Percentiles rank a stretch among this genome's conserved stretches.
These are phyloP conservation scores for Drosophila melanica DNA, from an alignment of 1,140 invertebrate species.

Conservation along the genomic window DNA sequence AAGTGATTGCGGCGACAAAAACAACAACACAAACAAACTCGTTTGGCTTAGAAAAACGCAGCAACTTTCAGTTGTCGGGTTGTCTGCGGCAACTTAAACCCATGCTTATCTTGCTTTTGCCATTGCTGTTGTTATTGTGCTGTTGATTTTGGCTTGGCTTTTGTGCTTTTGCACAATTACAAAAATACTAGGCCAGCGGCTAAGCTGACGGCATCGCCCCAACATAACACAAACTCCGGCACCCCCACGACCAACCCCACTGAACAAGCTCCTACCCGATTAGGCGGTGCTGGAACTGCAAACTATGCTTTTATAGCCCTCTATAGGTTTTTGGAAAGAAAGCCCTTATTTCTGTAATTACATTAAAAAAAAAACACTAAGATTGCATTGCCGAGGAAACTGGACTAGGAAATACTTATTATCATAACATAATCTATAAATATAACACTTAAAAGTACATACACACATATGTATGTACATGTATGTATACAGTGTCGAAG, in stretches of 20 bases:
- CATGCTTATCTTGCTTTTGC: conserved; percentile 60
- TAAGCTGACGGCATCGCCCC: conserved; percentile 40
- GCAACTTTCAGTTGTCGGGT: conserved; percentile 73
- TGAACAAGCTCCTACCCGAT: background rate
- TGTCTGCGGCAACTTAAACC: conserved; percentile 46
- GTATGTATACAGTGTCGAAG: background rate
- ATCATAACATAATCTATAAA: too few species aligned
- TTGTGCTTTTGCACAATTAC: conserved; percentile 60
- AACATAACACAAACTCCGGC: conserved; percentile 10
- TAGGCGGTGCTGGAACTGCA: background rate
- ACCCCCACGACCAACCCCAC: background rate
- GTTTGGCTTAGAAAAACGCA: conserved; percentile 71
- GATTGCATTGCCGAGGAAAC: too few species aligned
- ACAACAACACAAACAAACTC: conserved; percentile 58
- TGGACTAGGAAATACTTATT: too few species aligned
- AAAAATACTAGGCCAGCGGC: conserved; percentile 34
- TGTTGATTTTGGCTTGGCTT: conserved; percentile 15
- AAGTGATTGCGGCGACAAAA: conserved; percentile 68
- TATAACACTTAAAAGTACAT: too few species aligned
- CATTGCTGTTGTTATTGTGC: conserved; percentile 39
- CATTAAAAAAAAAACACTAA: too few species aligned
- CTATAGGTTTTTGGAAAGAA: too few species aligned
- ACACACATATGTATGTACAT: background rate
- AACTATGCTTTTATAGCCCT: too few species aligned
- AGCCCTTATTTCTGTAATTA: too few species aligned